Conservation (phyloP, 2,113 vertebrate species). For the Thunnus maccoyii region DNA sequence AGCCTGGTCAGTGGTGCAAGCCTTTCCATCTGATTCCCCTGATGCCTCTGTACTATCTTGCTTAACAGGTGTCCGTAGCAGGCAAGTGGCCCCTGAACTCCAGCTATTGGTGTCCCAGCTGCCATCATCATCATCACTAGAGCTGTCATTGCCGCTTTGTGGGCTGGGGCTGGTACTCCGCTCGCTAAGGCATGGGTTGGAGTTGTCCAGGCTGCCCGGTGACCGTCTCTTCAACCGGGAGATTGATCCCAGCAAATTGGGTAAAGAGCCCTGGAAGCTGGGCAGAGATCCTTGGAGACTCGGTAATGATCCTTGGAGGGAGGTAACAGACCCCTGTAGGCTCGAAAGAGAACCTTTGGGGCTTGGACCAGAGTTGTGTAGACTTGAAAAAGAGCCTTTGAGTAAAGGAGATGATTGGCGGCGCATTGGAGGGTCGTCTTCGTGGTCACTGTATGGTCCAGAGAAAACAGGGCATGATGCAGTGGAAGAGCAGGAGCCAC, state of each 20-base stretch:
- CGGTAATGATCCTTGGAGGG: conserved; percentile 62
- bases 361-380: conserved; percentile 42
- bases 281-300: conserved; percentile 58
- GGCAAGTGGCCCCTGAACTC: conserved; percentile 83
- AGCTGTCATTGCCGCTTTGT: conserved; percentile 77
- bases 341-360: conserved; percentile 53
- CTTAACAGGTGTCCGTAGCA: conserved; percentile 79
- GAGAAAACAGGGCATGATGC: conserved; percentile 84
- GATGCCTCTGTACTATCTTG: conserved; percentile 73
- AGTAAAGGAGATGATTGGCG: conserved; percentile 80
- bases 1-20: conserved; percentile 21
- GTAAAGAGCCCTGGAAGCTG: conserved; percentile 57
- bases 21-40: conserved; percentile 55
- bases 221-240: conserved; percentile 65
- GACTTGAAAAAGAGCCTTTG: conserved; percentile 69
- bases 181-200: conserved; percentile 60
- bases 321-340: conserved; percentile 53
- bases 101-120: conserved; percentile 86
- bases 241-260: conserved; percentile 63
- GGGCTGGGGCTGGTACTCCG: conserved; percentile 70
- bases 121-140: conserved; percentile 84
- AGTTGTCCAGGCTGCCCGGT: conserved; percentile 60
- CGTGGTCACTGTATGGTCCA: conserved; percentile 76
- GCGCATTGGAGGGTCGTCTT: conserved; percentile 68
- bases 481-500: conserved; percentile 80